Conservation (phyloP, 2,113 vertebrate genomes). For the Oreocharis arfaki region DNA sequence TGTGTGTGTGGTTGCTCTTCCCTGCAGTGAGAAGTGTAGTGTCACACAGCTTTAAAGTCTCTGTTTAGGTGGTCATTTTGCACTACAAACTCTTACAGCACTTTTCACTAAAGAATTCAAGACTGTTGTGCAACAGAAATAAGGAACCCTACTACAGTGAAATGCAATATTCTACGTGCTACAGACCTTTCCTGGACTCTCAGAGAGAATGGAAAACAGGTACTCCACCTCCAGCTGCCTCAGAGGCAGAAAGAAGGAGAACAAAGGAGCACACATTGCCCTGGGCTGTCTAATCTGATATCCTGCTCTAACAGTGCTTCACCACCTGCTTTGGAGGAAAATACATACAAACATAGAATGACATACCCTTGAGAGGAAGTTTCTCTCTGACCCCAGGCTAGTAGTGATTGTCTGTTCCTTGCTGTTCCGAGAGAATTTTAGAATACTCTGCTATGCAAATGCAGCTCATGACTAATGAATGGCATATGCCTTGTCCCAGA, state of each 20-base stretch:
- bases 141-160: not conserved
- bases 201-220: not conserved
- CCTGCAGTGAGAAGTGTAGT: not conserved
- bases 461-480: not conserved
- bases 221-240: not conserved
- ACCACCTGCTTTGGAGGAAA: not conserved
- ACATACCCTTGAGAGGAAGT: not conserved
- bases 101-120: not conserved
- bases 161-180: not conserved
- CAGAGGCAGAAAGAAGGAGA: not conserved
- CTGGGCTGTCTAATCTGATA: not conserved
- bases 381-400: not conserved
- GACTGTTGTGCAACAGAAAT: not conserved
- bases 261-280: not conserved
- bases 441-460: not conserved
- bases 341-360: not conserved
- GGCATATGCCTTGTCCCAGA: not conserved
- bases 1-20: not conserved
- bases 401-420: not conserved
- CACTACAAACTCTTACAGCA: not conserved
- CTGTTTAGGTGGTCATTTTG: not conserved
- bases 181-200: not conserved
- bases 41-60: not conserved
- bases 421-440: not conserved
- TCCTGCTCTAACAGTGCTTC: not conserved